Evolutionary conservation across 2,113 vertebrate genomes (phyloP).

Genomic region (Chascanopsetta lugubris): DNA sequence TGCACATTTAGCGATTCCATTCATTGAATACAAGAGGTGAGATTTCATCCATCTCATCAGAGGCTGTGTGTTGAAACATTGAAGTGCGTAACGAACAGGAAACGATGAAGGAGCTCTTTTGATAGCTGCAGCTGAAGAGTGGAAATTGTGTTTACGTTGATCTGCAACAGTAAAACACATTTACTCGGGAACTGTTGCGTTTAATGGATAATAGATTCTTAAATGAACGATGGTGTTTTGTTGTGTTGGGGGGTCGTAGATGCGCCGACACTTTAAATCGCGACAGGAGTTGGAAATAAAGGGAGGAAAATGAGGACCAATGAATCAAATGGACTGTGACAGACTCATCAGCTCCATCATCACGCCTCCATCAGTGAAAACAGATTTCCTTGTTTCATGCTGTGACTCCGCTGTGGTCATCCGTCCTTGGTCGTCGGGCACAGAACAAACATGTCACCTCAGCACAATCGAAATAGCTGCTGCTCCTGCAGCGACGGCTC

Average conservation of each 20-base stretch:
- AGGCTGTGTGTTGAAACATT: background rate
- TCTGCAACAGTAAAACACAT: too few species aligned
- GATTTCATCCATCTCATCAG: background rate
- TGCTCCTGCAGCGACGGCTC: conserved; percentile 36
- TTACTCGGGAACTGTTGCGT: too few species aligned
- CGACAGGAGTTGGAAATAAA: too few species aligned
- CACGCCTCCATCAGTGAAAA: background rate
- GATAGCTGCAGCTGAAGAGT: background rate
- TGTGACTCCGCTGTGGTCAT: conserved; percentile 22
- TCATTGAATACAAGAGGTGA: background rate
- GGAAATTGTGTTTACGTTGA: too few species aligned
- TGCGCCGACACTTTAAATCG: too few species aligned
- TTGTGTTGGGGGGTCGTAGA: too few species aligned
- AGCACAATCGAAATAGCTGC: conserved; percentile 44
- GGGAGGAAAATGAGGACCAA: background rate
- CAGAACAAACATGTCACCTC: conserved; percentile 45
- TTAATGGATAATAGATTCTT: too few species aligned
- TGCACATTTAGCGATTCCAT: background rate
- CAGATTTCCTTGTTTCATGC: conserved; percentile 3
- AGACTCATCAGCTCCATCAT: background rate
- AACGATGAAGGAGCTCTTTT: background rate
- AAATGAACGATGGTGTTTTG: background rate
- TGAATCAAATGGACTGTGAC: background rate
- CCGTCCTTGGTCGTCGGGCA: conserved; percentile 31
- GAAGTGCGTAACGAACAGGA: background rate